Percentiles rank a stretch among this genome's conserved stretches.
These are phyloP conservation scores for Panzeria rudis DNA, from an alignment of 2,888 invertebrate genomes.

Conservation along the genomic window DNA sequence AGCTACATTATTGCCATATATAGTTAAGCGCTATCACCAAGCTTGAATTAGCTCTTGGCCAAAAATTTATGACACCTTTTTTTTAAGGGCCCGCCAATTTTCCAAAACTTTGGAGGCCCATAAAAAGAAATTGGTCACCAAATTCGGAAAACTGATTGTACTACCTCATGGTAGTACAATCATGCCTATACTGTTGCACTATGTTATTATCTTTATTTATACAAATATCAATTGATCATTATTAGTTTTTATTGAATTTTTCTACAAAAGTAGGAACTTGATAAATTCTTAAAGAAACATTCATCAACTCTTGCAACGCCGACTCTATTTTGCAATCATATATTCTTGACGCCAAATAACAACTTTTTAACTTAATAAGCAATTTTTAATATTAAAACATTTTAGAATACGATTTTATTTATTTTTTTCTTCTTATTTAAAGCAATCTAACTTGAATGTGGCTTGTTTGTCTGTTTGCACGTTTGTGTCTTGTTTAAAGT, in stretches of 20 bases:
- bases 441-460: neutral
- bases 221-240: too few species aligned
- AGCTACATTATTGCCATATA: too few species aligned
- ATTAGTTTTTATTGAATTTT: neutral
- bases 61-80: too few species aligned
- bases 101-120: too few species aligned
- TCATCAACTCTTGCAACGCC: conserved; percentile 15
- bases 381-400: conserved; percentile 29
- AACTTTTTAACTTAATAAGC: conserved; percentile 45
- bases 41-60: too few species aligned
- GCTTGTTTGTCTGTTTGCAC: neutral
- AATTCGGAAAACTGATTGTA: too few species aligned
- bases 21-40: too few species aligned
- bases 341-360: conserved; percentile 44
- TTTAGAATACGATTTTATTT: conserved; percentile 10
- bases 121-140: too few species aligned
- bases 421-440: conserved; percentile 4
- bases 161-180: too few species aligned
- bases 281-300: neutral
- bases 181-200: too few species aligned
- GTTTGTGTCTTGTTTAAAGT: conserved; percentile 42
- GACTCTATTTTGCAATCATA: conserved; percentile 27
- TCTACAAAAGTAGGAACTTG: neutral
- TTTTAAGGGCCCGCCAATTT: too few species aligned
- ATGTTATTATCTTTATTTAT: too few species aligned